Percentiles rank a stretch among this genome's conserved stretches.
Evolutionary conservation across 1,140 invertebrate genomes (phyloP).

Genomic region (Rhagoletis zephyria): DNA sequence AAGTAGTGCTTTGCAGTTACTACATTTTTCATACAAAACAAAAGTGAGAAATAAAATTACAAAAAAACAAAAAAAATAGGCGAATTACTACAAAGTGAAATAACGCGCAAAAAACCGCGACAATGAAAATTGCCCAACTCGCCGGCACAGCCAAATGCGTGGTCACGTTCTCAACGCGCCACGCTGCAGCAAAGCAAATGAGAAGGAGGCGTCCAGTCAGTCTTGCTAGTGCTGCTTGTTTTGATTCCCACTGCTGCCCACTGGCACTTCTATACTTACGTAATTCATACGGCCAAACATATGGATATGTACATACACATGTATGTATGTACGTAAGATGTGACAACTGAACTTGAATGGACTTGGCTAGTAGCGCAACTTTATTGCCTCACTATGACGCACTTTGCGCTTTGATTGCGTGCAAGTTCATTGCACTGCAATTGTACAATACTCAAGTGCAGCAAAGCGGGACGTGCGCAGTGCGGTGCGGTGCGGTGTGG

Average conservation of each 20-base stretch:
- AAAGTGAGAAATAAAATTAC: not conserved
- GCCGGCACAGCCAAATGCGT: not conserved
- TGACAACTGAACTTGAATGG: slow-evolving; percentile 21
- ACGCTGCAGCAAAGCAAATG: not conserved
- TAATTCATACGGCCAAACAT: too few relatives aligned
- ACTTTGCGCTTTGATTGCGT: slow-evolving; percentile 40
- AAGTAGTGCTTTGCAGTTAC: not conserved
- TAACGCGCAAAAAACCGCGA: slow-evolving; percentile 29
- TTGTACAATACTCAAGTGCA: not conserved
- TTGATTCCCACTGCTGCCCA: slow-evolving; percentile 30
- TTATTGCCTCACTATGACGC: slow-evolving; percentile 16
- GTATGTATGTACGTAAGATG: not conserved
- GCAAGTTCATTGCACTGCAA: slow-evolving; percentile 34
- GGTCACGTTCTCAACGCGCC: slow-evolving; percentile 17
- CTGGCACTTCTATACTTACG: not conserved
- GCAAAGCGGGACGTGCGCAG: not conserved
- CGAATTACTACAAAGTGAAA: not conserved
- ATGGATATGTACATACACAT: too few relatives aligned
- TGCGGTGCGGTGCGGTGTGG: too few relatives aligned
- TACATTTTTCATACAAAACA: not conserved
- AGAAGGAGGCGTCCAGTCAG: not conserved
- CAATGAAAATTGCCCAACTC: slow-evolving; percentile 25
- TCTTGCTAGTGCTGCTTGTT: not conserved
- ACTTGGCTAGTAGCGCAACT: slow-evolving; percentile 22
- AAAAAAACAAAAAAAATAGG: not conserved